These are phyloP conservation scores for Sardinella longiceps DNA, from an alignment of 2,797 vertebrate genomes.

Conservation along the genomic window DNA sequence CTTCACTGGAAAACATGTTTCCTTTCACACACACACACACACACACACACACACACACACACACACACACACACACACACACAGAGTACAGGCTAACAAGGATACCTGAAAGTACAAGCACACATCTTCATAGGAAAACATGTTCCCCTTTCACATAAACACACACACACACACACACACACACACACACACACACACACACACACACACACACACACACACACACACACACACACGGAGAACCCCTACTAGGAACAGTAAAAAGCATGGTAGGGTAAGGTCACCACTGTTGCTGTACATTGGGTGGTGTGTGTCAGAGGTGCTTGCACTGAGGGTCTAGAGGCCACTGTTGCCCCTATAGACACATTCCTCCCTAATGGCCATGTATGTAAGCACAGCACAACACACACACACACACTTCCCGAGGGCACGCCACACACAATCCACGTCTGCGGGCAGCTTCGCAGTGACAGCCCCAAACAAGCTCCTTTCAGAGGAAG, in stretches of 20 bases:
- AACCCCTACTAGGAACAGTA: not conserved
- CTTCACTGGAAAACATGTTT: too few species aligned
- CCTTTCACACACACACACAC: not conserved
- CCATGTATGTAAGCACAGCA: not conserved
- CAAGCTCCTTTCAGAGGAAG: conserved; percentile 24
- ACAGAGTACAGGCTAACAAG: not conserved
- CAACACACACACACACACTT: too few species aligned
- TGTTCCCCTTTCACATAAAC: too few species aligned
- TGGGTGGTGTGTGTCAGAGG: not conserved
- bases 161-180: not conserved
- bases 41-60: not conserved
- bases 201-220: not conserved
- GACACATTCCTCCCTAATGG: conserved; percentile 15
- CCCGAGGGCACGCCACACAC: not conserved
- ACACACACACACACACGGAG: not conserved
- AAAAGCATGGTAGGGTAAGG: not conserved
- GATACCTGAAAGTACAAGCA: not conserved
- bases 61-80: not conserved
- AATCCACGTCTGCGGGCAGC: not conserved
- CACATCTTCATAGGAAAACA: not conserved
- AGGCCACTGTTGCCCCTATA: not conserved
- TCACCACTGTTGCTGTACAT: conserved; percentile 19
- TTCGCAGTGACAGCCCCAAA: not conserved
- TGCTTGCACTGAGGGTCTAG: not conserved
- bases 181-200: not conserved